Evolutionary conservation across 2,888 invertebrate species (phyloP), one percentile per base, ranked within the genome.

Genomic region (Griposia aprilina): DNA sequence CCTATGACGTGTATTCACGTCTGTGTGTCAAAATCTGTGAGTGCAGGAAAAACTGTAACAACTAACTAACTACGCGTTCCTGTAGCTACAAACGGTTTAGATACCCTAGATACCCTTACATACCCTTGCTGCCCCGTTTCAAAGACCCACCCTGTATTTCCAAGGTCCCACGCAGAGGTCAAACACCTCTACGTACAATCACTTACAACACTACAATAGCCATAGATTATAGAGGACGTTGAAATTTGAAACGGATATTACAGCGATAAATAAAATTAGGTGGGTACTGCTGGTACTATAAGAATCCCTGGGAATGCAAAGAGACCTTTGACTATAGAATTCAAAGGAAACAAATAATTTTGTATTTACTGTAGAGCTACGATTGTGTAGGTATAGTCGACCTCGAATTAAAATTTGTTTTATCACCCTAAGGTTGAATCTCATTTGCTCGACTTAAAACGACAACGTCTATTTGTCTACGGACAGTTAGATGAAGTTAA

Each of bases 181-280:
- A 85, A 81, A 59, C 65, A 87, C 87, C 85, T 73, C 62, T 63
- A 3, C 20, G 30, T 72, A 68, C 60, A 66, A 50, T 67, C 65
- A 82, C 70, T 77, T 71, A 57, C 60, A 67, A 67, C 57, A 78
- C 69, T n/a, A 88, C 72, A 80, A 80, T 83, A 62, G 72, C 69
- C 75, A 62, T 71, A 72, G 41, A 69, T 82, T 70, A 74, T 60
- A 70, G 72, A 80, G 70, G 82, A 80, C 57, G 82, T 67, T 48
- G 62, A 76, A 79, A 88, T 81, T 85, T 57, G 77, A 85, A 88
- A 78, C 85, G 87, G 89, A 88, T 79, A 87, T 85, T 74, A 87
- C 62, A 74, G 82, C 85, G 59, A 87, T 87, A 88, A 87, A 88
- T 87, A 77, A 82, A 80, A 82, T 82, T 76, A 80, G 50, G 36